phyloP scores from a whole-genome alignment of 2,797 vertebrate genomes.

The Myripristis jacobus region DNA sequence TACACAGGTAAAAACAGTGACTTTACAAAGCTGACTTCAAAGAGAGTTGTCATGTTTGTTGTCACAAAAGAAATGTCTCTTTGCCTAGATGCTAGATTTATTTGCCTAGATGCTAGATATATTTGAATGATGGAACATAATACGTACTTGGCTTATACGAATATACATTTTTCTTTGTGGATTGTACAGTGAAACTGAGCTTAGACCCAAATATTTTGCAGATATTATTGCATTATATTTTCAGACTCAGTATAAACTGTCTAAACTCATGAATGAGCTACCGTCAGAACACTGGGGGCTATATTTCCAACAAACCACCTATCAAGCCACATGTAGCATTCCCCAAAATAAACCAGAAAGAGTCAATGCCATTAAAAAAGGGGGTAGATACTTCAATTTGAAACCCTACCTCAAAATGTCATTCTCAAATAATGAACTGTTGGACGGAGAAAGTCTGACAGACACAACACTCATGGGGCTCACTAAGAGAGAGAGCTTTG shows the following conservation, averaged over 20 bases:
- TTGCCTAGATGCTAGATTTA: neutral
- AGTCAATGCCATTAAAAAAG: neutral
- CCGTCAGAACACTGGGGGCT: neutral
- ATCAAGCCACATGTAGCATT: neutral
- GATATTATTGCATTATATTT: neutral
- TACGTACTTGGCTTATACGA: neutral
- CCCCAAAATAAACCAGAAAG: neutral
- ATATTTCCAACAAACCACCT: neutral
- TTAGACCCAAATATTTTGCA: neutral
- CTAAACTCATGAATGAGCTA: neutral
- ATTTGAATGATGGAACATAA: slow-evolving; percentile 13
- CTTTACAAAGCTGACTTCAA: neutral
- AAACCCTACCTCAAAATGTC: slow-evolving; percentile 18
- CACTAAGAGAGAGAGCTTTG: slow-evolving; percentile 41
- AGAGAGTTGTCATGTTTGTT: neutral
- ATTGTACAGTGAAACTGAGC: neutral
- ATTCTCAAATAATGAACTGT: slow-evolving; percentile 25
- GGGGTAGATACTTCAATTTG: slow-evolving; percentile 3
- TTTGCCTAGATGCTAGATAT: no score
- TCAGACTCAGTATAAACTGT: neutral
- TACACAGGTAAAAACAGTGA: neutral
- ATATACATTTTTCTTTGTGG: neutral
- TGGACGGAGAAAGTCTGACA: slow-evolving; percentile 22
- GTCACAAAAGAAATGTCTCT: neutral
- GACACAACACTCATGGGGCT: slow-evolving; percentile 20